Conservation (phyloP, 2,888 invertebrate genomes). For the Tetranychus truncatus region DNA sequence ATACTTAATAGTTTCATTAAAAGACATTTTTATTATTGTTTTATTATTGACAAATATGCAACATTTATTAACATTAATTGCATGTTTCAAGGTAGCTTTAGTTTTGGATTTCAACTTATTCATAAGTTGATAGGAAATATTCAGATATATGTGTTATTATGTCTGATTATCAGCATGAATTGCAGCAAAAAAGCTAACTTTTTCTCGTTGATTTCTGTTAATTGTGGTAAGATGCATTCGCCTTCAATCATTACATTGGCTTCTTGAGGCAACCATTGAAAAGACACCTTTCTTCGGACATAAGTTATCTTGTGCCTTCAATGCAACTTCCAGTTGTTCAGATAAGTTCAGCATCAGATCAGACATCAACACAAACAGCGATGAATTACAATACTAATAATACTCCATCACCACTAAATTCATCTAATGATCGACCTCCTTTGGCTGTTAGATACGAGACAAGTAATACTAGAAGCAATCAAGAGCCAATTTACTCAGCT, state of each 20-base stretch:
- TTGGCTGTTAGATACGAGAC: not conserved
- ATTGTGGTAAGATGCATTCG: not conserved
- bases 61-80: too few relatives aligned
- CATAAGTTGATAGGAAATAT: too few relatives aligned
- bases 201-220: too few relatives aligned
- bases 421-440: conserved; percentile 5
- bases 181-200: too few relatives aligned
- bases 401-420: not conserved
- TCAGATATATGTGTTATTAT: too few relatives aligned
- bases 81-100: too few relatives aligned
- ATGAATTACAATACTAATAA: too few relatives aligned
- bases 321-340: not conserved
- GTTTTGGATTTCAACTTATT: too few relatives aligned
- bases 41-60: too few relatives aligned
- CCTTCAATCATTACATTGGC: conserved; percentile 11
- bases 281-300: conserved; percentile 6
- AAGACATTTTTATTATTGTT: too few relatives aligned
- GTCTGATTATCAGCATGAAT: too few relatives aligned
- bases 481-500: not conserved
- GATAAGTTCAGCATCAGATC: not conserved
- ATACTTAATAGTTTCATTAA: too few relatives aligned
- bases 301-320: not conserved
- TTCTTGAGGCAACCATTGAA: conserved; percentile 2
- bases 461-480: not conserved
- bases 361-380: not conserved